Evolutionary conservation across 2,888 invertebrate genomes (phyloP).

Genomic region (Folsomia candida): DNA sequence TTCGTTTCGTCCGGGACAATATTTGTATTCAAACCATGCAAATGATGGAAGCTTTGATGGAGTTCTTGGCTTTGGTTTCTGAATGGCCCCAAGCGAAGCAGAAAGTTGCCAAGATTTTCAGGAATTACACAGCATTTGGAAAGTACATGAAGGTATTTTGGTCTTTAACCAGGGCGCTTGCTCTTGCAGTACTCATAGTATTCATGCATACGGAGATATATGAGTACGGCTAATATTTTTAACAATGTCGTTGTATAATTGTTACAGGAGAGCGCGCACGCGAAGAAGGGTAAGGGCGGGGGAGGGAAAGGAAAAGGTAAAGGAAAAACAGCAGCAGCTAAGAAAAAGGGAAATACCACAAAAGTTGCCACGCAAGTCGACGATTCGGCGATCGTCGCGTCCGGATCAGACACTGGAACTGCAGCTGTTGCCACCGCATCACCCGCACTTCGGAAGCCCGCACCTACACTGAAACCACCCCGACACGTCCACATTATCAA

Average conservation of each 20-base stretch:
- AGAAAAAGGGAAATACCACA: constrained; percentile 15
- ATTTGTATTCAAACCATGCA: constrained; percentile 36
- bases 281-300: too few species aligned
- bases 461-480: not conserved
- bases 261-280: too few species aligned
- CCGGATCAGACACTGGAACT: not conserved
- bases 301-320: too few species aligned
- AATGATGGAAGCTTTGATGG: constrained; percentile 40
- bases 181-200: too few species aligned
- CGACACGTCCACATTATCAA: constrained; percentile 26
- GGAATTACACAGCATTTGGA: constrained; percentile 17
- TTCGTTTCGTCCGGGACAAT: constrained; percentile 24
- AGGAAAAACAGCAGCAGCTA: constrained; percentile 25
- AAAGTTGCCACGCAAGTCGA: constrained; percentile 8
- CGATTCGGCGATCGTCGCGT: constrained; percentile 18
- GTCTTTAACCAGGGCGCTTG: too few species aligned
- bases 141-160: constrained; percentile 22
- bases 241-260: too few species aligned
- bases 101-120: constrained; percentile 19
- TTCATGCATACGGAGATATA: too few species aligned
- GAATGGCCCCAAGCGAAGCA: not conserved
- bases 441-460: not conserved
- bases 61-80: constrained; percentile 24
- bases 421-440: too few species aligned
- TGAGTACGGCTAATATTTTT: too few species aligned